Base-by-base conservation (phyloP, 1,140 invertebrate species). In the Cephus cinctus region DNA sequence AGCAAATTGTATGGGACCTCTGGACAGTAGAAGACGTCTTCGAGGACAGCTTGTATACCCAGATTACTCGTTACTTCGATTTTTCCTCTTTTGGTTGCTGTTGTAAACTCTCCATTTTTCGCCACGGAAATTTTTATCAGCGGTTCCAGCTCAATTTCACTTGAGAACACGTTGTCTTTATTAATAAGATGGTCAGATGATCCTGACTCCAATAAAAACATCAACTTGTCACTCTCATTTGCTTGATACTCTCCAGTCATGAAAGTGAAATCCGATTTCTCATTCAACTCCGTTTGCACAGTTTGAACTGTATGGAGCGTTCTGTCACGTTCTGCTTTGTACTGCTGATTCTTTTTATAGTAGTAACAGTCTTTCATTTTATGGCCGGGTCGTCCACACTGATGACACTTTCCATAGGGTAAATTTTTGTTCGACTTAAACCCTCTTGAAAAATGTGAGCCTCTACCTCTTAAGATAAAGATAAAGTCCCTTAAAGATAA, bases 111-210 rank as follows among this genome's bases (percentile, higher is more conserved):
- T 23, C 35, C 47, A 52, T 50, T 34, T 48, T 61, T 59, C 45
- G 61, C 54, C 45, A 61, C 34, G 21, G 41, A 39, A 18, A 30
- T 43, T 39, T 22, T 40, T 52, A 52, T 40, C 18, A 16, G 34
- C 18, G 34, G 34, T 14, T 2, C 12, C 34, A 12, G 14, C 34
- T 35, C 34, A 2, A 16, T 35, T 31, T 30, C 52, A 31, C 54
- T 54, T 15, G 35, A 12, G 45, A 65, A 62, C 34, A 66, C 43
- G 42, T 54, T 50, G 4, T 59, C 54, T 15, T 60, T 55, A 14
- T 66, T 65, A 20, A 63, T 54, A 16, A 59, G 42, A 35, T 70
- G 55, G 31, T 67, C 58, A 32, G 63, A 66, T n/a, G n/a, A n/a
- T n/a, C n/a, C n/a, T n/a, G n/a, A n/a, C 40, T 67, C 66, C 32